A percentile compares a stretch with the other conserved stretches of the same genome.
Conservation (phyloP, 2,888 invertebrate genomes). For the Halocaridina rubra region DNA sequence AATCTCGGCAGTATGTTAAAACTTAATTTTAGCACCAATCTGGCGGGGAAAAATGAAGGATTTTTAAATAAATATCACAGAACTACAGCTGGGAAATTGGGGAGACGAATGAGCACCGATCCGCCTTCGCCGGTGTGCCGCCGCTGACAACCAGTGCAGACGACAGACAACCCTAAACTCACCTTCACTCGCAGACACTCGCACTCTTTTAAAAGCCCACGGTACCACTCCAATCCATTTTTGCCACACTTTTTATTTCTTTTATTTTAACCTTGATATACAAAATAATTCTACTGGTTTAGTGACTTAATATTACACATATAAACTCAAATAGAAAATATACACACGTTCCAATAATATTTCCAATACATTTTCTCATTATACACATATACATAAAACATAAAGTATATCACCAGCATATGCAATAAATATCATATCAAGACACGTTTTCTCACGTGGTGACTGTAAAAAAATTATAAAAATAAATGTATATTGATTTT, state of each 20-base stretch:
- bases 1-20: not conserved
- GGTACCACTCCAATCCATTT: not conserved
- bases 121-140: slow-evolving; percentile 33
- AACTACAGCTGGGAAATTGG: not conserved
- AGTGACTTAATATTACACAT: not conserved
- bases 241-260: too few relatives aligned
- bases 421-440: too few relatives aligned
- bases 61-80: not conserved
- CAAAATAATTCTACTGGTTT: too few relatives aligned
- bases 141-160: slow-evolving; percentile 58
- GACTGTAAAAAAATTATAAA: too few relatives aligned
- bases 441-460: too few relatives aligned
- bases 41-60: not conserved
- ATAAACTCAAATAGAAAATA: not conserved
- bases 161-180: slow-evolving; percentile 32
- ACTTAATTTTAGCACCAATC: not conserved
- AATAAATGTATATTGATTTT: slow-evolving; percentile 51
- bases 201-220: slow-evolving; percentile 30
- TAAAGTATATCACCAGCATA: not conserved
- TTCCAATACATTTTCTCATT: not conserved
- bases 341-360: not conserved
- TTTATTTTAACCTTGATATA: too few relatives aligned
- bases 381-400: not conserved
- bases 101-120: not conserved
- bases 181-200: not conserved